Evolutionary conservation across 2,113 vertebrate genomes (phyloP).

Genomic region (Phylloscopus whistleri): DNA sequence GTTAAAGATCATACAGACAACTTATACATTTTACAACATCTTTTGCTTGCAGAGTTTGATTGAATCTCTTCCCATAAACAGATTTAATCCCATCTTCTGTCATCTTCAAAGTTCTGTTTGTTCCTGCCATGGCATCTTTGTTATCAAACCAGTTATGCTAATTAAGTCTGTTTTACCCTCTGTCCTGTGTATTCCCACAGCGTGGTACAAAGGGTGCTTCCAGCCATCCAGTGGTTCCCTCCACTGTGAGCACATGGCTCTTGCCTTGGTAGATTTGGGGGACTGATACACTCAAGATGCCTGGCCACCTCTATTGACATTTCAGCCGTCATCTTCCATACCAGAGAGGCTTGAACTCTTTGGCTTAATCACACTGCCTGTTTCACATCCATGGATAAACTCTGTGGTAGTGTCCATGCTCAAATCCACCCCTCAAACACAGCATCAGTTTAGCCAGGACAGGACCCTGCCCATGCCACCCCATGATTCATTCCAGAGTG

Average conservation of each 20-base stretch:
- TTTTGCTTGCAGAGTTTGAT: no score
- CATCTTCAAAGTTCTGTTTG: no score
- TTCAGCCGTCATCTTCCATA: neutral
- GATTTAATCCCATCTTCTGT: no score
- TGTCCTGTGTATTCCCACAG: no score
- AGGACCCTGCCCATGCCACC: neutral
- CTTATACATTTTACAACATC: no score
- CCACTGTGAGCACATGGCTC: neutral
- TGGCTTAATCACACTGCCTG: neutral
- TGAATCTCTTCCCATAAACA: no score
- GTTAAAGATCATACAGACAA: no score
- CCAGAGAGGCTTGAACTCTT: neutral
- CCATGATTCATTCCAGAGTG: no score
- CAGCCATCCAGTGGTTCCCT: neutral
- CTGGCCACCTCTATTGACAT: neutral
- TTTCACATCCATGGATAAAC: neutral
- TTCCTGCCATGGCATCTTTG: no score
- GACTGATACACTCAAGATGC: neutral
- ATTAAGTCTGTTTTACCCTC: no score
- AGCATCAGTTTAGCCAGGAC: neutral
- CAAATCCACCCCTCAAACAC: neutral
- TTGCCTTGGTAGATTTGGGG: neutral
- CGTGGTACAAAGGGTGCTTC: neutral
- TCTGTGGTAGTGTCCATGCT: neutral
- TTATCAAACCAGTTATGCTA: no score